Conservation (phyloP, 1,140 invertebrate genomes). For the Notospermus geniculatus region DNA sequence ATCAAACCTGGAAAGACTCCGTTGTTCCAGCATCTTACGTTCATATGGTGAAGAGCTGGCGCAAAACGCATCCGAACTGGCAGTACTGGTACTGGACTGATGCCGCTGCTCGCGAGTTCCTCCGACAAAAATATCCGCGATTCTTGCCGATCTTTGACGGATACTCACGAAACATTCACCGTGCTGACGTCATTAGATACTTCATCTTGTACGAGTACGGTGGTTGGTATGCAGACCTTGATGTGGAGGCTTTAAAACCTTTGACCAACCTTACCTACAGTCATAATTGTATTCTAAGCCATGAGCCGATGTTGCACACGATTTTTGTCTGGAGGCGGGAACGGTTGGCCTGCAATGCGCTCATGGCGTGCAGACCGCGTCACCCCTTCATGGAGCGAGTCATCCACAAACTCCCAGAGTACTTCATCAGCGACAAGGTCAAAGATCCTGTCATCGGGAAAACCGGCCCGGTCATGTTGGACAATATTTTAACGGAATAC, state of each 20-base stretch:
- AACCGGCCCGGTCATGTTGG: too few relatives aligned
- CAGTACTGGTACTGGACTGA: constrained; percentile 23
- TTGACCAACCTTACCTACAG: constrained; percentile 1
- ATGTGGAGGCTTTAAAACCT: constrained; percentile 11
- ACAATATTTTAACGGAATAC: too few relatives aligned
- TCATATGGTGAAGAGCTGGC: constrained; percentile 13
- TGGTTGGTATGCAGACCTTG: constrained; percentile 14
- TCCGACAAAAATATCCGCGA: constrained; percentile 16
- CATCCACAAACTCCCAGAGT: too few relatives aligned
- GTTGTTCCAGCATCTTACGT: constrained; percentile 7
- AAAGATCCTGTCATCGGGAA: too few relatives aligned
- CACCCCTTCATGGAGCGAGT: too few relatives aligned
- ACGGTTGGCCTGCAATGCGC: too few relatives aligned
- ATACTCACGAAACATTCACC: constrained; percentile 13
- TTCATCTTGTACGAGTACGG: constrained; percentile 14
- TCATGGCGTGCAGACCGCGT: too few relatives aligned
- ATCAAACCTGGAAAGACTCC: constrained; percentile 19
- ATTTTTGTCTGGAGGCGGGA: too few relatives aligned
- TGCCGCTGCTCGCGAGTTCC: constrained; percentile 10
- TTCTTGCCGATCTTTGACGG: constrained; percentile 10
- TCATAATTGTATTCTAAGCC: constrained; percentile 2
- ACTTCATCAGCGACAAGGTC: too few relatives aligned
- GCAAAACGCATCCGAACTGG: constrained; percentile 13
- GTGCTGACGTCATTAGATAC: constrained; percentile 15
- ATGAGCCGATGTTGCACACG: not conserved